A percentile compares a stretch with the other conserved stretches of the same genome.
Conservation (phyloP, 2,797 vertebrate genomes). For the Anomalospiza imberbis region DNA sequence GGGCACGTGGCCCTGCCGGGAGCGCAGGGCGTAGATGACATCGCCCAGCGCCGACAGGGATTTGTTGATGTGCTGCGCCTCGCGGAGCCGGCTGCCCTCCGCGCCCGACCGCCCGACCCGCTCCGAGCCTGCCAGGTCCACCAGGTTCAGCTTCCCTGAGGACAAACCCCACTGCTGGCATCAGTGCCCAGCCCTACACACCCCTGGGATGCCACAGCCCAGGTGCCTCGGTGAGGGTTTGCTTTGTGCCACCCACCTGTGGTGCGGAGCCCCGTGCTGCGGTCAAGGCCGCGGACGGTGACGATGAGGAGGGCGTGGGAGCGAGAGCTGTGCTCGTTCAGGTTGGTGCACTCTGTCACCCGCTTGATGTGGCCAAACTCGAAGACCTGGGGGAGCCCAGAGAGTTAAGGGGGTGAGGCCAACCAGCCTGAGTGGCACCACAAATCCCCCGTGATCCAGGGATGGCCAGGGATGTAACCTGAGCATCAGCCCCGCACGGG, state of each 20-base stretch:
- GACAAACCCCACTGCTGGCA: accelerated
- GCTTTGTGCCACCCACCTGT: constrained; percentile 71
- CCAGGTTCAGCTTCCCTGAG: constrained; percentile 92
- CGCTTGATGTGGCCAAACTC: constrained; percentile 88
- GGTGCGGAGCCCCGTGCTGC: constrained; percentile 85
- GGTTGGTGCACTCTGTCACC: constrained; percentile 90
- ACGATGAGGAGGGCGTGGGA: constrained; percentile 94
- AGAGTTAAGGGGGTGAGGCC: background rate
- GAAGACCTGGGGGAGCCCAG: constrained; percentile 77
- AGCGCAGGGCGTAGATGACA: constrained; percentile 89
- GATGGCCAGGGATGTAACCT: background rate
- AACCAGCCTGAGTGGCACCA: background rate
- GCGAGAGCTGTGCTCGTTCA: constrained; percentile 94
- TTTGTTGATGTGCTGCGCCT: constrained; percentile 97
- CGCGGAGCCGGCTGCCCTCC: constrained; percentile 88
- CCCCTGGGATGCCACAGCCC: accelerated
- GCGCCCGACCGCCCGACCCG: constrained; percentile 90
- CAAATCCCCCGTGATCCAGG: accelerated
- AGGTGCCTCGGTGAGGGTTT: accelerated
- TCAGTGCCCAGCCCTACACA: accelerated
- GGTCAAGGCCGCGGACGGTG: constrained; percentile 83
- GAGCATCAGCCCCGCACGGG: accelerated
- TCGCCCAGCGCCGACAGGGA: constrained; percentile 92
- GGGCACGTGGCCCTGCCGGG: constrained; percentile 88
- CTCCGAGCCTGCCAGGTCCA: constrained; percentile 95